Evolutionary conservation across 2,888 invertebrate genomes (phyloP), one percentile per base, ranked within the genome.

Genomic region (Coleophora deauratella): DNA sequence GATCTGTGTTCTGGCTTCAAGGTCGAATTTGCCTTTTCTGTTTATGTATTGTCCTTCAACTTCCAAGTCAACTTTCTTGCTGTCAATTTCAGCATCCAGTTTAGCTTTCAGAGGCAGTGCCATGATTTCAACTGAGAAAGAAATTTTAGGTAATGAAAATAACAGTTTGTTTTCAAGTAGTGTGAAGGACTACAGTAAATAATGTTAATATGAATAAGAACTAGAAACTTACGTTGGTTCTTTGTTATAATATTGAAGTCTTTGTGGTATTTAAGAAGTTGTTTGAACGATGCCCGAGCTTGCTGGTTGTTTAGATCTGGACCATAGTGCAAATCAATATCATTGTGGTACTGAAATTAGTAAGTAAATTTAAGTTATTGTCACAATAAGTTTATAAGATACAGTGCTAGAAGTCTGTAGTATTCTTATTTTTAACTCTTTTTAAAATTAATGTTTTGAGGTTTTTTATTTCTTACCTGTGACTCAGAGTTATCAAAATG

Each of bases 291-390:
- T 1, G 92, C 54, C 11, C 87, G 84, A 49, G 90, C 88, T 15
- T 73, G 72, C 33, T 87, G 73, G 30, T 88, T 88, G 9, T 86
- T 80, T 9, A 89, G 75, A 53, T 92, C 91, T 0, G 79, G 70
- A 1, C 91, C 91, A 57, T 92, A 91, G 14, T 87, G 69, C 9
- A 93, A 54, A 32, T 88, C 77, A 2, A 90, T 52, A 36, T 87
- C 86, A 49, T 88, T 87, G 53, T 70, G 81, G 38, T 35, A 34
- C 36, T 42, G 13, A 13, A 44, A 12, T 7, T 38, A 36, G 35
- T 34, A 4, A 4, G 21, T 21, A 4, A 4, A 21, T 21, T n/a
- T n/a, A n/a, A n/a, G n/a, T n/a, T n/a, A n/a, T n/a, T n/a, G n/a
- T n/a, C n/a, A n/a, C n/a, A n/a, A n/a, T n/a, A n/a, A n/a, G n/a